A percentile compares a stretch with the other conserved stretches of the same genome.
Evolutionary conservation across 2,113 vertebrate genomes (phyloP).

Genomic region (Tyto alba): DNA sequence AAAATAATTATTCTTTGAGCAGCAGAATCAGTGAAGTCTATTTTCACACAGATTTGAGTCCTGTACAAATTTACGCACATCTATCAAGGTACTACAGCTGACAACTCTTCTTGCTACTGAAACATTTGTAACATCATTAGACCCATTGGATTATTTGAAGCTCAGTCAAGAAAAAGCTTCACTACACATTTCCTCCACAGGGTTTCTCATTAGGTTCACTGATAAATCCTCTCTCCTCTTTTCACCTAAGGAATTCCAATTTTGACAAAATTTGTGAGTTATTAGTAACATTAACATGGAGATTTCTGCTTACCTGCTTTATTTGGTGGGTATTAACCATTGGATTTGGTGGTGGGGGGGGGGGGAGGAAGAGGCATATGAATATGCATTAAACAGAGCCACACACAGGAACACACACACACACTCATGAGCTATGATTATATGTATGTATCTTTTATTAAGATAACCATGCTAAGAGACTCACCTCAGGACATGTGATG

Average conservation of each 20-base stretch:
- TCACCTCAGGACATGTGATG: background rate
- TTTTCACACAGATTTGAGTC: background rate
- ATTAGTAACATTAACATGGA: rapidly evolving
- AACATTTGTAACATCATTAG: background rate
- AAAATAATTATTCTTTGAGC: background rate
- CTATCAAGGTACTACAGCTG: background rate
- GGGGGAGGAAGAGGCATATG: background rate
- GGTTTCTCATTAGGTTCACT: background rate
- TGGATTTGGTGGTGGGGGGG: rapidly evolving
- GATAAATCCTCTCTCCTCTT: background rate
- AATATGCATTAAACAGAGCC: background rate
- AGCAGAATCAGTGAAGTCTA: background rate
- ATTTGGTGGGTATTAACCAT: background rate
- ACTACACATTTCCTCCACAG: rapidly evolving
- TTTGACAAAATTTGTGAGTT: background rate
- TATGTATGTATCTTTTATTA: background rate
- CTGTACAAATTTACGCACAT: background rate
- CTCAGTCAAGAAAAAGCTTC: background rate
- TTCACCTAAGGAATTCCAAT: background rate
- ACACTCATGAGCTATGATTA: background rate
- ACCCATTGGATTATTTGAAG: background rate
- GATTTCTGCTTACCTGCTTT: background rate
- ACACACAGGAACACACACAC: background rate
- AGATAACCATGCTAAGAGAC: background rate
- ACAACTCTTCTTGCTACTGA: background rate